Evolutionary conservation across 2,797 vertebrate genomes (phyloP), one percentile per base, ranked within the genome.

Genomic region (Artibeus lituratus): DNA sequence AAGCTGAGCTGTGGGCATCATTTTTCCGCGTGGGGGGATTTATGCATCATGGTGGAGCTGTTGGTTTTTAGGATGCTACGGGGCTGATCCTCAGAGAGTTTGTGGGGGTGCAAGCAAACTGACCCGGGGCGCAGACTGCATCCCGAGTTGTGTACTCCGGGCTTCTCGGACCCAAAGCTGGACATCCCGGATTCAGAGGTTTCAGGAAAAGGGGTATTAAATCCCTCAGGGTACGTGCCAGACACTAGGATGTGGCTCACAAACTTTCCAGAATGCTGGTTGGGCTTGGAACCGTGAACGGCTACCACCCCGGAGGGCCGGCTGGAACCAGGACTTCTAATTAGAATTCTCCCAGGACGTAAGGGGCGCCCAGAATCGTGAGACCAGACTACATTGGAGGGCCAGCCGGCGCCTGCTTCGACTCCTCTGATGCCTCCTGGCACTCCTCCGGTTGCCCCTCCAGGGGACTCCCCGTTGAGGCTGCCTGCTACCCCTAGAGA

Each of bases 21-120:
- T 96, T 94, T 96, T 26, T 94, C 97, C 1, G 1, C 35, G 55
- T 2, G 6, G 44, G 77, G 47, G 9, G 29, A 42, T 82, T 85
- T 91, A 44, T 86, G 82, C 84, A 69, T 74, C 65, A 53, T 12
- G 44, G 24, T 32, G 90, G 74, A 88, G 65, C 59, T 72, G 74
- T 11, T 86, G 74, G 89, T 90, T 93, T 97, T 98, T 32, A 98
- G 92, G 91, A 98, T 97, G 84, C 96, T 59, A 37, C 76, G 73
- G 85, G 84, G 95, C 15, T 18, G 77, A 92, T 96, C 95, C 59
- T 97, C 90, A 94, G 3, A 44, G 83, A 77, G 62, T 51, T 59
- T 90, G 74, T 93, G n/a, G 72, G 59, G 24, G n/a, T 86, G 47
- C 47, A 39, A 69, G 42, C 49, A 81, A 77, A 91, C 65, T 53